Evolutionary conservation across 2,113 vertebrate species (phyloP), one percentile per base, ranked within the genome.

Genomic region (Phrynocephalus versicolor): DNA sequence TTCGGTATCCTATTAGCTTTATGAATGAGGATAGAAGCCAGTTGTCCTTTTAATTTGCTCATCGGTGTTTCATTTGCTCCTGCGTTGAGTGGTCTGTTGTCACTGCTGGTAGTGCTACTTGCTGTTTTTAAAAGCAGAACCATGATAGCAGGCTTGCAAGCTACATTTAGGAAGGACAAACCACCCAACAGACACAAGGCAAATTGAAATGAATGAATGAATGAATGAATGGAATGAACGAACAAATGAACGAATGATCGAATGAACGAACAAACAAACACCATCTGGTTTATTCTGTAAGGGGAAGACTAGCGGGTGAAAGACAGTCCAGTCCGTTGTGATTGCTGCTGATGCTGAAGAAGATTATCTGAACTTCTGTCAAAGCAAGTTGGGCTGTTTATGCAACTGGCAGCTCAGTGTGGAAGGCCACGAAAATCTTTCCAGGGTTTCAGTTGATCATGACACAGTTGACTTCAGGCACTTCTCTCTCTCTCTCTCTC

Each of bases 351-450:
- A n/a, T n/a, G n/a, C n/a, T n/a, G n/a, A n/a, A n/a, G n/a, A n/a
- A n/a, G n/a, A n/a, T n/a, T n/a, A n/a, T n/a, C n/a, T n/a, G n/a
- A n/a, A n/a, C 45, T 51, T 10, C 90, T 30, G 60, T 70, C 91
- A 41, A 35, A 81, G 92, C 84, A 19, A 79, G 18, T 35, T 79
- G n/a, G 45, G 12, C 73, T n/a, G 27, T 69, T 12, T 82, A n/a
- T 3, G 2, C 57, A 72, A 39, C 23, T 60, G 85, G 86, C 65
- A 82, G 87, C 89, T 91, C 27, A 2, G 51, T 2, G 2, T 84
- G 81, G 79, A 37, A 90, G 69, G 85, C 35, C 57, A 90, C 75
- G 81, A 86, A 92, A 90, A 92, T 69, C 83, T 87, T 93, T 85
- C 86, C n/a, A 79, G 83, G 30, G 67, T 75, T 14, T 89, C 55